A percentile compares a stretch with the other conserved stretches of the same genome.
These are phyloP conservation scores for Acanthisitta chloris DNA, from an alignment of 2,113 vertebrate species.

Conservation along the genomic window DNA sequence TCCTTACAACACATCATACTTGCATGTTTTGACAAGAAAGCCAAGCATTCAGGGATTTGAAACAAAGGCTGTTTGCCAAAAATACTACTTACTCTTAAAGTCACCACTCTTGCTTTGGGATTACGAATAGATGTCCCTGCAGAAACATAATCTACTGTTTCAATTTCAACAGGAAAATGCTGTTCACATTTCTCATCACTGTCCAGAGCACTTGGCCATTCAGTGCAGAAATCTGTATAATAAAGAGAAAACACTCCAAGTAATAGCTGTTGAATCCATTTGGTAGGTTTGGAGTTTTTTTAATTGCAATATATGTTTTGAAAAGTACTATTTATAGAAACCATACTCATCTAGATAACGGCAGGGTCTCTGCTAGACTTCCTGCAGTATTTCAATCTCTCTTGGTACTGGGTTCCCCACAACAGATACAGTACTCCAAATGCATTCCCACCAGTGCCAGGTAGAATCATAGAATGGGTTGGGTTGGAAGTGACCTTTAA, in stretches of 20 bases:
- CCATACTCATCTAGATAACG: background rate
- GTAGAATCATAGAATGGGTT: rapidly evolving
- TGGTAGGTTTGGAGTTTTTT: background rate
- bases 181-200: constrained; percentile 82
- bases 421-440: background rate
- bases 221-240: constrained; percentile 88
- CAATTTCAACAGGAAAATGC: constrained; percentile 86
- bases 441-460: background rate
- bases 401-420: background rate
- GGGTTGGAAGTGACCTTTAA: background rate
- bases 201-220: constrained; percentile 87
- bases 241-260: background rate
- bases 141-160: constrained; percentile 84
- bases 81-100: constrained; percentile 80
- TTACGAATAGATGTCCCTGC: constrained; percentile 86
- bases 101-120: constrained; percentile 85
- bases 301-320: background rate
- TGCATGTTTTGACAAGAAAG: background rate
- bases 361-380: background rate
- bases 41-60: background rate
- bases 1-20: background rate
- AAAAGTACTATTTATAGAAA: background rate
- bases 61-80: background rate
- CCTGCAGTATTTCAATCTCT: background rate
- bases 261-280: background rate